These are phyloP conservation scores for Thermophis baileyi DNA, from an alignment of 2,113 vertebrate species.

Conservation along the genomic window DNA sequence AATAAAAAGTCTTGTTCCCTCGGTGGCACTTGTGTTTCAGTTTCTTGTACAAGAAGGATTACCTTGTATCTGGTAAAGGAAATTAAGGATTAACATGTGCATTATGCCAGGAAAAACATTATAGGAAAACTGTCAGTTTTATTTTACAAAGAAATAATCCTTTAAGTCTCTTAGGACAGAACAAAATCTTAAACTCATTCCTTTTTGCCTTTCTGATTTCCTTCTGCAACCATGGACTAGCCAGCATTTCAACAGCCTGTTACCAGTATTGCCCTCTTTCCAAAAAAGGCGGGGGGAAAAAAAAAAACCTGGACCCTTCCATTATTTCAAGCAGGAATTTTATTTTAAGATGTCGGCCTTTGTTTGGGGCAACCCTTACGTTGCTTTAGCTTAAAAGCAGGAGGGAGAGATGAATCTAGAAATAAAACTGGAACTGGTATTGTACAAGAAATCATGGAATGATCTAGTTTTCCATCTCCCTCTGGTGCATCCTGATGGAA, in stretches of 20 bases:
- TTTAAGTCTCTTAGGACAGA: conserved; percentile 60
- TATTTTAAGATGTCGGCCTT: background rate
- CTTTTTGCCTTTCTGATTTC: background rate
- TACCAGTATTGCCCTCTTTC: background rate
- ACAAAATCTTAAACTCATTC: conserved; percentile 34
- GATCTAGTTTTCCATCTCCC: background rate
- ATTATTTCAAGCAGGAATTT: background rate
- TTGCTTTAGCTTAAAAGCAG: background rate
- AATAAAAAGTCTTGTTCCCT: conserved; percentile 20
- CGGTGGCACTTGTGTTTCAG: conserved; percentile 29
- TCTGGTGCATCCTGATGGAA: background rate
- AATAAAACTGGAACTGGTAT: background rate
- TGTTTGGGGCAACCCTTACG: background rate
- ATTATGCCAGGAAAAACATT: conserved; percentile 49
- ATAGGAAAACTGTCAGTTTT: conserved; percentile 54
- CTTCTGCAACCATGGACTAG: conserved; percentile 27
- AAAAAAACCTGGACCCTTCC: background rate
- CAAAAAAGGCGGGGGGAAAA: background rate
- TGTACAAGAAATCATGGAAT: background rate
- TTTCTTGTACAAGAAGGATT: conserved; percentile 56
- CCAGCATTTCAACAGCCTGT: background rate
- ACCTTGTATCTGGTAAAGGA: conserved; percentile 54
- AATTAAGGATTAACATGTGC: conserved; percentile 56
- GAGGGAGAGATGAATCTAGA: background rate
- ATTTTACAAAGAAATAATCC: conserved; percentile 63